Evolutionary conservation across 2,888 invertebrate species (phyloP).

Genomic region (Phytoseiulus persimilis): DNA sequence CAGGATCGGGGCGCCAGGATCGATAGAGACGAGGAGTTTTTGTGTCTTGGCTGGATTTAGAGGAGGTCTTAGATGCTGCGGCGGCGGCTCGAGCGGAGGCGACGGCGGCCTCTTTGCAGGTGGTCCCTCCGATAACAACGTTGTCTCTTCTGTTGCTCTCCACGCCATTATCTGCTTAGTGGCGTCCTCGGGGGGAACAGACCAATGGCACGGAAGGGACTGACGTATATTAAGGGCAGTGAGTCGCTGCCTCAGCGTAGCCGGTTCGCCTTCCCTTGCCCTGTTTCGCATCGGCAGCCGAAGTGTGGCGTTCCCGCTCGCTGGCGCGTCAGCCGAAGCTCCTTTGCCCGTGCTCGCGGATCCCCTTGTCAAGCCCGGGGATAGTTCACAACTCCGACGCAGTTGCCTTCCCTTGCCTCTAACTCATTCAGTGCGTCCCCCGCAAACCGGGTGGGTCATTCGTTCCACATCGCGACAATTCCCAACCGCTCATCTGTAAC

Average conservation of each 20-base stretch:
- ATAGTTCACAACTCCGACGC: not conserved
- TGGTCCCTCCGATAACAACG: conserved; percentile 5
- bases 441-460: not conserved
- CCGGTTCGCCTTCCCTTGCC: not conserved
- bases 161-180: conserved; percentile 5
- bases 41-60: not conserved
- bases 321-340: too few species aligned
- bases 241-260: not conserved
- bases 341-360: not conserved
- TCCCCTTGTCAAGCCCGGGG: not conserved
- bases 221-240: not conserved
- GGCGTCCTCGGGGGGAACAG: not conserved
- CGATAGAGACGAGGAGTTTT: not conserved
- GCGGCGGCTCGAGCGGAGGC: not conserved
- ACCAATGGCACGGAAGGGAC: conserved; percentile 5
- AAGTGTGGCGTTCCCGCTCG: not conserved
- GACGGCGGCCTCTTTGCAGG: not conserved
- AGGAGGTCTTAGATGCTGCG: not conserved
- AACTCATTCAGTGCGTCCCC: not conserved
- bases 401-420: not conserved
- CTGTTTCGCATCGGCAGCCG: not conserved
- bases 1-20: not conserved
- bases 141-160: conserved; percentile 5
- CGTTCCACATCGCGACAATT: not conserved
- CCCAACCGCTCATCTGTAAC: not conserved